Base-by-base conservation (phyloP, 2,113 vertebrate species). In the Solea solea region DNA sequence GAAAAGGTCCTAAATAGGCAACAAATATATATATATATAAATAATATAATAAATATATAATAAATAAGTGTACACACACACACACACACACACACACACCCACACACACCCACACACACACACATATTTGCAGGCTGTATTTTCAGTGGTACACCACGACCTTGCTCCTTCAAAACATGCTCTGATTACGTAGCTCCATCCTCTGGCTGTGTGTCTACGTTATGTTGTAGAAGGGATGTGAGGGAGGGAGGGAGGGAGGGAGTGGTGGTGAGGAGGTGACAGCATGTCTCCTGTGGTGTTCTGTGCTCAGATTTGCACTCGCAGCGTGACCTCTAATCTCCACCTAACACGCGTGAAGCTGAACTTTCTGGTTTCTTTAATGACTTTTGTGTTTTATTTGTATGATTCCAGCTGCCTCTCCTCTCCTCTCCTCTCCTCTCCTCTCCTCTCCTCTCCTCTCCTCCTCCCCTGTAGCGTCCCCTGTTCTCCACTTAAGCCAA, bases 101-200 rank as follows among this genome's bases (percentile, higher is more conserved):
- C 40, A 46, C 64, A 25, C 51, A 55, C n/a, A 9, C 25, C 4
- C 28, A 46, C 10, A 52, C 16, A 50, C n/a, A n/a, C 7, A n/a
- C 49, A 45, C n/a, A 68, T 55, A 67, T 67, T 63, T 13, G 3
- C 56, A 14, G 54, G 64, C 69, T 25, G 34, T 40, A 42, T 50
- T 39, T 60, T n/a, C 28, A 46, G 48, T 21, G 54, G 34, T 16
- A 12, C 72, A 51, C 52, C 50, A 28, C 27, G 50, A 75, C 78
- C 81, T 70, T 75, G 54, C 11, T 45, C 59, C 55, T 65, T 14
- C 45, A 51, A 72, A 68, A 56, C 69, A 63, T 34, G 53, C 52
- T 0, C 55, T 76, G 25, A 48, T 61, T 68, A 58, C 13, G 15
- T 9, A 15, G 69, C 72, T 51, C 11, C 49, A 7, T 55, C 64